Base-by-base conservation (phyloP, 2,888 invertebrate species). In the Euphydryas editha region DNA sequence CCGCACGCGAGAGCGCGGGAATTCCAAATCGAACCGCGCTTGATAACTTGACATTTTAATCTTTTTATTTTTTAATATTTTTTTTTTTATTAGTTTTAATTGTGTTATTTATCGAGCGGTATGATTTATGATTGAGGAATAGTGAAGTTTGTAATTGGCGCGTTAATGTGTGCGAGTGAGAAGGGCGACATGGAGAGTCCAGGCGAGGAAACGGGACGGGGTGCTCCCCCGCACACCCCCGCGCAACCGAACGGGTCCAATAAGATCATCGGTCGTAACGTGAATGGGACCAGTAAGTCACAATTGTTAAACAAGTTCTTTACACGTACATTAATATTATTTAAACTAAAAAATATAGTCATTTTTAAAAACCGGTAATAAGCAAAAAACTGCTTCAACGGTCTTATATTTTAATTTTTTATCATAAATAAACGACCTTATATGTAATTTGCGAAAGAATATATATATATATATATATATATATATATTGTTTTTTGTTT, bases 221-320 rank as follows among this genome's bases (percentile, higher is more conserved):
- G 76, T 68, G 84, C 84, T 80, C 85, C 87, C 78, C 85, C 88
- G 49, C 49, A 51, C 49, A 15, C 49, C 81, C 82, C 90, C 71
- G 88, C 89, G 76, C 89, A 92, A 71, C 86, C 92, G 71, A 94
- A 94, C 72, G 93, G 93, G 73, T 93, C 94, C 83, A 93, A 93
- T 86, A 94, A 94, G 88, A 94, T 94, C 79, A 94, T 94, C 88
- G 94, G 94, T 81, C 92, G 94, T 79, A 94, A 94, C 83, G 91
- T 94, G 86, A 94, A 94, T 89, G 94, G 94, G 77, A 94, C 94
- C 85, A 93, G 94, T 94, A 89, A 94, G 94, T 93, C 86, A 85
- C 85, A 46, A 60, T 60, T 74, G 70, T 7, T 76, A 71, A 74
- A 74, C 68, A 70, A 73, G 72, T 71, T 69, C 13, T 17, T 15